These are phyloP conservation scores for Netelia inedita DNA, from an alignment of 2,888 invertebrate genomes.

Conservation along the genomic window DNA sequence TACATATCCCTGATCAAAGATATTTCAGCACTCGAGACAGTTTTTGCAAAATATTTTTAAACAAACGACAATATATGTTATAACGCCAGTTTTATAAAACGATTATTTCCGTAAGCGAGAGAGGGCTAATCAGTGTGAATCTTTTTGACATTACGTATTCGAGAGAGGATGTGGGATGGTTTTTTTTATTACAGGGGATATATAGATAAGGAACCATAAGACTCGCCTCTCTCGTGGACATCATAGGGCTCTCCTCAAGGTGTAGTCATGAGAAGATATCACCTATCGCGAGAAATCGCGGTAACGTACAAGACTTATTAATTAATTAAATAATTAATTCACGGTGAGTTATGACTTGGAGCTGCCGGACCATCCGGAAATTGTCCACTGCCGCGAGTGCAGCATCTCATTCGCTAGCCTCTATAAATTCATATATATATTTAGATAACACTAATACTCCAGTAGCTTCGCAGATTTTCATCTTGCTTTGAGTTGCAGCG, in stretches of 20 bases:
- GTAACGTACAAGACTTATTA: constrained; percentile 74
- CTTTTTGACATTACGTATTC: too few species aligned
- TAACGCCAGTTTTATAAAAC: neutral
- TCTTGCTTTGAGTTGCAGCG: constrained; percentile 2
- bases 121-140: too few species aligned
- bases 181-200: too few species aligned
- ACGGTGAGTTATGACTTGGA: constrained; percentile 75
- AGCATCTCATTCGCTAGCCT: constrained; percentile 46
- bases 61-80: neutral
- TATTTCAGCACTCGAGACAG: neutral
- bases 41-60: neutral
- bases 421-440: constrained; percentile 31
- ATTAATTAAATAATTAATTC: constrained; percentile 81
- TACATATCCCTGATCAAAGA: neutral
- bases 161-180: too few species aligned
- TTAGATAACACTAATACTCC: neutral
- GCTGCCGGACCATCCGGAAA: constrained; percentile 71
- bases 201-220: constrained; percentile 6
- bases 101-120: too few species aligned
- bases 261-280: neutral
- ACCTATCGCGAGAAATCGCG: constrained; percentile 45
- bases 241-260: constrained; percentile 31
- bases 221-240: constrained; percentile 33
- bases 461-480: constrained; percentile 27
- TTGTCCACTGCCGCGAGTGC: constrained; percentile 65